Conservation (phyloP, 2,113 vertebrate genomes). For the Callaeas wilsoni region DNA sequence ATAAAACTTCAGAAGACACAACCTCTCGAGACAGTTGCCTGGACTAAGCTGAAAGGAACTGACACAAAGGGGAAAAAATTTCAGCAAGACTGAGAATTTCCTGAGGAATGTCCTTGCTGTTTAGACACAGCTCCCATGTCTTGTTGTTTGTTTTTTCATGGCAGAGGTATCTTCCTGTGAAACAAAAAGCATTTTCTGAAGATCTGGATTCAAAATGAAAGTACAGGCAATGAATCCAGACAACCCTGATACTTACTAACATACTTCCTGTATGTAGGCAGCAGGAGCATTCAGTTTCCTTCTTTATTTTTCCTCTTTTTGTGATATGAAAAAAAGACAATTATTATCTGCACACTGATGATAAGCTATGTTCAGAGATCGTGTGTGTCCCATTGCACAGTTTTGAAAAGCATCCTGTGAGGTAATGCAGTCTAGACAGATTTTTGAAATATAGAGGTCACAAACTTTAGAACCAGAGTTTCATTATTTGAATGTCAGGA, state of each 20-base stretch:
- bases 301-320: background rate
- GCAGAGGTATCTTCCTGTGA: background rate
- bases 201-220: background rate
- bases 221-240: background rate
- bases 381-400: accelerated
- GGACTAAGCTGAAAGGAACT: background rate
- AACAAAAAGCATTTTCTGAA: background rate
- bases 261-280: background rate
- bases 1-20: background rate
- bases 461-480: background rate
- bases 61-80: background rate
- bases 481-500: background rate
- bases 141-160: background rate
- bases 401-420: background rate
- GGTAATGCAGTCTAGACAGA: background rate
- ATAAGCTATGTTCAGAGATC: background rate
- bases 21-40: background rate
- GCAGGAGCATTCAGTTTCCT: background rate
- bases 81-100: background rate
- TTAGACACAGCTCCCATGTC: background rate
- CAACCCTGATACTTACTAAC: accelerated
- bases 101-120: background rate
- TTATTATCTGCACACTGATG: background rate
- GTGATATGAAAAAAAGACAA: background rate
- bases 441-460: background rate